Evolutionary conservation across 2,888 invertebrate genomes (phyloP).

Genomic region (Xylota sylvarum): DNA sequence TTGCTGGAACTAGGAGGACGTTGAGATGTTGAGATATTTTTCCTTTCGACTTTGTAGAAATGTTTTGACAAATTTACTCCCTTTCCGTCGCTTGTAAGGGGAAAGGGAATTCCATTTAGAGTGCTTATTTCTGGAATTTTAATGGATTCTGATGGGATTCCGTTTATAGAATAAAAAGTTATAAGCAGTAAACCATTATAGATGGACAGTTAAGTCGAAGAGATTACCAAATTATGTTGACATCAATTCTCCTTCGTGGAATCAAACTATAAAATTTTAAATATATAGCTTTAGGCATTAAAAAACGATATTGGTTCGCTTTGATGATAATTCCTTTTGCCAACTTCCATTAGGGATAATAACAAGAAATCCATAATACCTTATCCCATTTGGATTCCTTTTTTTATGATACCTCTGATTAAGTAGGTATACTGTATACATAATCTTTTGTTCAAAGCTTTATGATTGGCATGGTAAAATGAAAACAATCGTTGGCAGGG

Average conservation of each 20-base stretch:
- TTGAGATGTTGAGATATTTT: constrained; percentile 9
- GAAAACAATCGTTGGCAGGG: too few species aligned
- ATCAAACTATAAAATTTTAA: constrained; percentile 11
- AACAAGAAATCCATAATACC: neutral
- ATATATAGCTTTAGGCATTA: constrained; percentile 2
- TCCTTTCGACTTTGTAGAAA: neutral
- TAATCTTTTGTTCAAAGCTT: too few species aligned
- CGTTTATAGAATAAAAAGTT: constrained; percentile 26
- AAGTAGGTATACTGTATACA: too few species aligned
- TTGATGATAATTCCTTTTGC: neutral
- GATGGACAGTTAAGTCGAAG: constrained; percentile 10
- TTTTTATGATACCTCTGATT: too few species aligned
- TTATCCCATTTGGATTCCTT: too few species aligned
- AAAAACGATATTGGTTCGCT: neutral
- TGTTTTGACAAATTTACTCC: constrained; percentile 19
- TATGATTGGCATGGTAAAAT: too few species aligned
- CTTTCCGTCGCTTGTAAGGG: neutral
- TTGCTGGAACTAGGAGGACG: constrained; percentile 17
- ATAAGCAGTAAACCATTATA: constrained; percentile 17
- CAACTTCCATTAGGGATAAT: constrained; percentile 1
- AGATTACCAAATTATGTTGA: constrained; percentile 15
- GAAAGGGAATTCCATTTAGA: constrained; percentile 1
- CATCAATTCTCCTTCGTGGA: constrained; percentile 1
- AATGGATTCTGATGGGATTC: constrained; percentile 39
- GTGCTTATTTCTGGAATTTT: constrained; percentile 17